Percentiles rank a stretch among this genome's conserved stretches.
phyloP scores from a whole-genome alignment of 1,140 invertebrate genomes.

The Lepidostoma basale region DNA sequence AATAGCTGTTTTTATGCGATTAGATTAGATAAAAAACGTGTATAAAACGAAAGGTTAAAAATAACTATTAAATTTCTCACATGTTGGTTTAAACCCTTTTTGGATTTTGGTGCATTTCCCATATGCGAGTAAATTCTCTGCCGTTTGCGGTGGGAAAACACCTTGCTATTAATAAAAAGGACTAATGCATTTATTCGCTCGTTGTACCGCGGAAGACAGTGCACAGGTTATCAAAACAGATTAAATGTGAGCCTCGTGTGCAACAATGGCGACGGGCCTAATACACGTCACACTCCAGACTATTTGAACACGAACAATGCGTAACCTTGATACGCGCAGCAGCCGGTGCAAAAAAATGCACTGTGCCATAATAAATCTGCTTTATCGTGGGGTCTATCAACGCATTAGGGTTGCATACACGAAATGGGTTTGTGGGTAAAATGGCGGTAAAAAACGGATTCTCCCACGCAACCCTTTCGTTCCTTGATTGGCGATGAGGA shows the following conservation, averaged over 20 bases:
- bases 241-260: neutral
- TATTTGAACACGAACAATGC: constrained; percentile 10
- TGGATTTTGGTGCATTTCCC: neutral
- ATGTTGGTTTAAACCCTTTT: constrained; percentile 5
- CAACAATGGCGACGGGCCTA: neutral
- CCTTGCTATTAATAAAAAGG: constrained; percentile 9
- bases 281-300: constrained; percentile 21
- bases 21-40: neutral
- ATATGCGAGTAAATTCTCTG: neutral
- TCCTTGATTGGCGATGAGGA: constrained; percentile 40
- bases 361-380: constrained; percentile 13
- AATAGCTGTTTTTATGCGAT: too few species aligned
- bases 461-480: constrained; percentile 47
- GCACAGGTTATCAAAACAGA: constrained; percentile 27
- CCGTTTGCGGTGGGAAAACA: constrained; percentile 5
- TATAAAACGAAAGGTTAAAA: neutral
- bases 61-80: neutral
- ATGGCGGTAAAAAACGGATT: constrained; percentile 39
- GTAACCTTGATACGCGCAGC: neutral
- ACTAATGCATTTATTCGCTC: constrained; percentile 9
- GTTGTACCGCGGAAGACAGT: constrained; percentile 10
- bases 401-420: constrained; percentile 13
- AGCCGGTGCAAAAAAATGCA: constrained; percentile 20
- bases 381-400: constrained; percentile 14
- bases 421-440: constrained; percentile 42